Evolutionary conservation across 2,888 invertebrate species (phyloP), one percentile per base, ranked within the genome.

Genomic region (Linyphia triangularis): DNA sequence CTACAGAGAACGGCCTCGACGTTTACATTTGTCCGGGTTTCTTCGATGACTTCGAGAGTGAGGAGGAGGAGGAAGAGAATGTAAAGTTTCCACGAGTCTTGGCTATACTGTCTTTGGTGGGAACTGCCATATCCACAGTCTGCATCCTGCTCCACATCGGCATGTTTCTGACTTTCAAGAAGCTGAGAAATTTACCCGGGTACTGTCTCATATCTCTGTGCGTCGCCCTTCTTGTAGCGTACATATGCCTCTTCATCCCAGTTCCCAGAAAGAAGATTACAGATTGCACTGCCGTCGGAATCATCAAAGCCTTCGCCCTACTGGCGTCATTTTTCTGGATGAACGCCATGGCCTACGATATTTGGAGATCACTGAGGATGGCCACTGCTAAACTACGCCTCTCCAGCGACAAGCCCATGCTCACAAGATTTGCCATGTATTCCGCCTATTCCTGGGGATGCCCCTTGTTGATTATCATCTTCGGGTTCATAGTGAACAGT

Each of bases 331-430:
- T 90, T 19, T 89, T 83, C 33, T 90, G 90, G 90, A 89, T 90
- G 86, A 90, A 86, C 67, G 73, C 40, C 3, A 82, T 90, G 51
- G 75, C 89, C 6, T 90, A 51, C 37, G 86, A 90, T n/a, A 93
- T 93, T 19, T 93, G 92, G 92, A 92, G 92, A 90, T 93, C 93
- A 9, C 92, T 93, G 51, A 92, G 92, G 26, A 90, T 93, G 90
- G 93, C 93, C 2, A 93, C 93, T 0, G 92, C 92, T 63, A 93
- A 94, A 90, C 91, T 94, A 5, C 90, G 93, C 37, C 92, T 93
- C 0, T 92, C 92, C 4, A 91, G 92, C 7, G 93, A 93, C 6
- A 91, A 92, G 2, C 92, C 92, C 81, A 92, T 92, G 90, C 91
- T 91, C 91, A 92, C 92, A 26, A 92, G 93, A 81, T 93, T 93